These are phyloP conservation scores for Pristionchus mayeri DNA, from an alignment of 2,888 invertebrate genomes.

Conservation along the genomic window DNA sequence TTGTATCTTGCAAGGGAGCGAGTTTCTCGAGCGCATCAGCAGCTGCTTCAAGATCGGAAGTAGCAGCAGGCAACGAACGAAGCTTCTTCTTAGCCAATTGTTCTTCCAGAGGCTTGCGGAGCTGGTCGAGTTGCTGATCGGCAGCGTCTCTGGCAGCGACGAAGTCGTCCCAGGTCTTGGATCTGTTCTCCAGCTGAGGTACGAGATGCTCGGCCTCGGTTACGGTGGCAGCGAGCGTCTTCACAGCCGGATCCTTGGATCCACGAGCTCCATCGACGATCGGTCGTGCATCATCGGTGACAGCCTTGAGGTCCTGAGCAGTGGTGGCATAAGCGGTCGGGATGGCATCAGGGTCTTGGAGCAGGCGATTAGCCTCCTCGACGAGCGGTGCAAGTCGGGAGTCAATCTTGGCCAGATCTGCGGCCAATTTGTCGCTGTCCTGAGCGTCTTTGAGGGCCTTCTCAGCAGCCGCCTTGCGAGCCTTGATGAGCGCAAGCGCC, in stretches of 20 bases:
- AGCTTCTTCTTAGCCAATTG: slow-evolving; percentile 51
- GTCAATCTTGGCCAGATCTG: slow-evolving; percentile 52
- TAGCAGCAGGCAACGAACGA: slow-evolving; percentile 53
- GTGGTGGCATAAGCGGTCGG: slow-evolving; percentile 40
- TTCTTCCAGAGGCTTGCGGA: slow-evolving; percentile 56
- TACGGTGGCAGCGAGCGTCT: slow-evolving; percentile 24
- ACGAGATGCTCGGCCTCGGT: slow-evolving; percentile 42
- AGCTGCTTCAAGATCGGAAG: slow-evolving; percentile 53
- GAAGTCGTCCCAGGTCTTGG: slow-evolving; percentile 61
- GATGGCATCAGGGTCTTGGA: slow-evolving; percentile 54
- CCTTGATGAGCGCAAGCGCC: slow-evolving; percentile 47
- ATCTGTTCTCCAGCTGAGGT: slow-evolving; percentile 60
- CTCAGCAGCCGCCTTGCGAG: slow-evolving; percentile 54
- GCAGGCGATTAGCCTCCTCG: slow-evolving; percentile 56
- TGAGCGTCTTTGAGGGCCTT: slow-evolving; percentile 55
- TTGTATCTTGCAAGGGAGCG: slow-evolving; percentile 54
- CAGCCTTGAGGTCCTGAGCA: slow-evolving; percentile 49
- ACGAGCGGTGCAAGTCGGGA: slow-evolving; percentile 57
- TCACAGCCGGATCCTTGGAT: slow-evolving; percentile 15
- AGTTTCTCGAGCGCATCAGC: slow-evolving; percentile 53
- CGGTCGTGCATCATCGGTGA: slow-evolving; percentile 54
- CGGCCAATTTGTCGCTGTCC: slow-evolving; percentile 55
- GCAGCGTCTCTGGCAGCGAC: slow-evolving; percentile 61
- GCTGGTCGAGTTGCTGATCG: slow-evolving; percentile 59
- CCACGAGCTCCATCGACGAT: background rate